Evolutionary conservation across 1,140 invertebrate species (phyloP), one percentile per base, ranked within the genome.

Genomic region (Drosophila subobscura): DNA sequence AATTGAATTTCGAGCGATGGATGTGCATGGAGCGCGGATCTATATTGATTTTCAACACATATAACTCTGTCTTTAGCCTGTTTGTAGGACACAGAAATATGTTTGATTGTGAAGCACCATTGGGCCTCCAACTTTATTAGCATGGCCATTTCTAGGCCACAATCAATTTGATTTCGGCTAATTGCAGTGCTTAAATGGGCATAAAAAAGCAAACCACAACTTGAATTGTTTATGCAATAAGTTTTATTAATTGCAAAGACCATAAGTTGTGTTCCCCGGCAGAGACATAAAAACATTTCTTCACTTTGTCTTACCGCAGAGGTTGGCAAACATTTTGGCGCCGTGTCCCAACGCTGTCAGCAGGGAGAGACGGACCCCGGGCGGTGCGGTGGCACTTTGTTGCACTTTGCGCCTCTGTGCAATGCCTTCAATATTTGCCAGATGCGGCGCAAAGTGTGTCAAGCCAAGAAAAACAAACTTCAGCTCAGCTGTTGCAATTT

Each of bases 391-490:
- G 23, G 58, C 59, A 74, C 53, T 74, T 58, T 58, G 71, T 58
- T 66, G 59, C 60, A 74, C 42, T 57, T 75, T 52, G 33, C 41
- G 7, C 41, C 14, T 46, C 54, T 58, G 14, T 70, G 37, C 40
- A 58, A 64, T 50, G 58, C 53, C 59, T 66, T 56, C 66, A 86
- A 85, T 86, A 85, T 85, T 85, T 54, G 55, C 72, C 53, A 59
- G 42, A 25, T 65, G 53, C 50, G 29, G 37, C 12, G 54, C 53
- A 47, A 80, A 80, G 80, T 85, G 81, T 85, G 80, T 86, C 81
- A 85, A 54, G 59, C 63, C 42, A 65, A 83, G 66, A 72, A 72
- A 77, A 80, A 84, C 77, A 80, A 80, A 63, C 72, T 46, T 68
- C 27, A 20, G 58, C 33, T 2, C 61, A 51, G 72, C 79, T 81